Percentiles rank a stretch among this genome's conserved stretches.
These are phyloP conservation scores for Luidia sarsii DNA, from an alignment of 53 echinoderm and acorn worm genomes.

Conservation along the genomic window DNA sequence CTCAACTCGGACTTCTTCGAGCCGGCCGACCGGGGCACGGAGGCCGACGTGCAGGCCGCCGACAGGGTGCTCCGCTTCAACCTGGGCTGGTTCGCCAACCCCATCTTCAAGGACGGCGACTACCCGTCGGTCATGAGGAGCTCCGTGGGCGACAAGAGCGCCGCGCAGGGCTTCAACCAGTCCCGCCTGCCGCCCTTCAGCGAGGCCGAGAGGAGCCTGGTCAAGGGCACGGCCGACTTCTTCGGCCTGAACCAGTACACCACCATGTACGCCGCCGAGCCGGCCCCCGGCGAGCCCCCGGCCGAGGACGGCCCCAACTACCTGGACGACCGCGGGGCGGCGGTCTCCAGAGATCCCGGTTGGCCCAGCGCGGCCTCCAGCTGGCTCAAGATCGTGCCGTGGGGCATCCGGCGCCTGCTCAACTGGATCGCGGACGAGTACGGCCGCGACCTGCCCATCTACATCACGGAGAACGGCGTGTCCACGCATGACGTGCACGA, in stretches of 20 bases:
- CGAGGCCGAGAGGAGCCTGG: slow-evolving; percentile 68
- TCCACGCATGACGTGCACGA: slow-evolving; percentile 76
- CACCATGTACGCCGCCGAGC: slow-evolving; percentile 42
- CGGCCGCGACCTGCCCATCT: slow-evolving; percentile 60
- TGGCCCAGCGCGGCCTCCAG: slow-evolving; percentile 61
- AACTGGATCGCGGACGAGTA: slow-evolving; percentile 86
- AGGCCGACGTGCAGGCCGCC: slow-evolving; percentile 59
- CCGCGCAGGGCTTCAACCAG: slow-evolving; percentile 48
- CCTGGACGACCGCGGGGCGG: slow-evolving; percentile 54
- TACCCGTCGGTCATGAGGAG: slow-evolving; percentile 89
- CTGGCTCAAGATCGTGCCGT: slow-evolving; percentile 80
- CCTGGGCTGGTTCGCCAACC: slow-evolving; percentile 87
- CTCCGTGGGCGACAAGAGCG: slow-evolving; percentile 71
- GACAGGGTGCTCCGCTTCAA: slow-evolving; percentile 73
- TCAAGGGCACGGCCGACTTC: slow-evolving; percentile 76
- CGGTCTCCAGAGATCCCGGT: slow-evolving; percentile 17
- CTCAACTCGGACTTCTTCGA: slow-evolving; percentile 79
- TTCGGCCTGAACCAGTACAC: slow-evolving; percentile 92
- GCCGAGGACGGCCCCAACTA: slow-evolving; percentile 14
- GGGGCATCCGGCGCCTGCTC: slow-evolving; percentile 76
- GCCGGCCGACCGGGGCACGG: slow-evolving; percentile 56
- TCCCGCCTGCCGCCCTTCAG: slow-evolving; percentile 88
- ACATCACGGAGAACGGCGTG: slow-evolving; percentile 94
- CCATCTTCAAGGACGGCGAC: slow-evolving; percentile 83
- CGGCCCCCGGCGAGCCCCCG: not conserved